Base-by-base conservation (phyloP, 2,888 invertebrate genomes). In the Drosophila histrio region DNA sequence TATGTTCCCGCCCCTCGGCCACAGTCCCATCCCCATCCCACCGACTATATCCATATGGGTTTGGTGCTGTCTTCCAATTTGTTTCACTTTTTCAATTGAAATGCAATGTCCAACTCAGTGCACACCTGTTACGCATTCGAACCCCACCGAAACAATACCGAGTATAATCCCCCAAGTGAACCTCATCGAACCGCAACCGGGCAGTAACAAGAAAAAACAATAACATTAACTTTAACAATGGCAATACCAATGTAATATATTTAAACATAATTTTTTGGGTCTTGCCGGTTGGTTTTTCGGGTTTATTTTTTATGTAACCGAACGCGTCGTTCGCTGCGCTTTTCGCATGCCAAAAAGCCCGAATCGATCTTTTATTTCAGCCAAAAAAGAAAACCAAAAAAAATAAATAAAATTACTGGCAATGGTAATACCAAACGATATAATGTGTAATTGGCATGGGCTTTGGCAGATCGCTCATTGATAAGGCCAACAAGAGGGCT, bases 101-200 rank as follows among this genome's bases (percentile, higher is more conserved):
- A 83, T 83, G 83, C 83, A 83, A 50, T 82, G 76, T 34, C 46
- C 36, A 38, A 50, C 36, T 17, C 36, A 56, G 64, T 19, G 9
- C 17, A 66, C 83, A 83, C 83, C 83, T 82, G 80, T 83, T 84
- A 81, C 79, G 81, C 79, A 75, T 66, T 59, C 36, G 38, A 62
- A 22, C 36, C 38, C 38, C 30, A 13, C n/a, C 11, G 15, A 39
- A n/a, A 44, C 44, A 44, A 44, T 44, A 19, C 44, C 44, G 28
- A 11, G 2, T 44, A 44, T 17, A 28, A 44, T 21, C 24, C 43
- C 21, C 38, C 21, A 11, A 19, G 11, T 36, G 24, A 28, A 19
- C 44, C 32, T 36, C 26, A 52, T 22, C 60, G 44, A 53, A 52
- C 58, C 68, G 68, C 53, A 63, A 34, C 57, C n/a, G 43, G 43